Evolutionary conservation across 2,113 vertebrate genomes (phyloP), one percentile per base, ranked within the genome.

Genomic region (Noctilio leporinus): DNA sequence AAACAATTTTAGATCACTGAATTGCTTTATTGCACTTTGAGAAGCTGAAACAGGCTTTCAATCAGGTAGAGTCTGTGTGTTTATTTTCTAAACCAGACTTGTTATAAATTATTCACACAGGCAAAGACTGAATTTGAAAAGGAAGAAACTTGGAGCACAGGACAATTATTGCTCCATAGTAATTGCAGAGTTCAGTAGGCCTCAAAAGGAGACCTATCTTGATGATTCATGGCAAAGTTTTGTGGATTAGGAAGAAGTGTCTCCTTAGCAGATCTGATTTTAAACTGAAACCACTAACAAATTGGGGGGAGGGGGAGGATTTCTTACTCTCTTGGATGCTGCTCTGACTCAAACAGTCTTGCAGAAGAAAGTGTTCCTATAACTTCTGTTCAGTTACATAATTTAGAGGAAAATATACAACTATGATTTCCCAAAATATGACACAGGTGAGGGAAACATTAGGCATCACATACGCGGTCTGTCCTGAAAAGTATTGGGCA

Each of bases 1-100:
- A 65, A 86, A 97, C 89, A 90, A 78, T 94, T 91, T 97, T 86
- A 97, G 93, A 96, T 81, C 88, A 96, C 93, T 89, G 96, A 97
- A 97, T 95, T 95, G 86, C 83, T 96, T 92, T 53, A 96, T 59
- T 96, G 33, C 75, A 89, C 96, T 97, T 96, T 81, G 73, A 96
- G 96, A 97, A 65, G 90, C 94, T 96, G 96, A 97, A 97, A 96
- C 59, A 96, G 91, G 64, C 30, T 84, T 49, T 73, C 95, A 95
- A 93, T 95, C 62, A 97, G 89, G 91, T 97, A 93, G 70, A 90
- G 89, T 24, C 67, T 93, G 8, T n/a, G 90, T 93, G 94, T 96
- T 93, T 95, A 84, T 95, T 64, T 88, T 97, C 82, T 91, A 86
- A 94, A 93, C 81, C 75, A 95, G 91, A 96, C 86, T 78, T 57